Conservation (phyloP, 2,797 vertebrate genomes). For the Acrossocheilus fasciatus region DNA sequence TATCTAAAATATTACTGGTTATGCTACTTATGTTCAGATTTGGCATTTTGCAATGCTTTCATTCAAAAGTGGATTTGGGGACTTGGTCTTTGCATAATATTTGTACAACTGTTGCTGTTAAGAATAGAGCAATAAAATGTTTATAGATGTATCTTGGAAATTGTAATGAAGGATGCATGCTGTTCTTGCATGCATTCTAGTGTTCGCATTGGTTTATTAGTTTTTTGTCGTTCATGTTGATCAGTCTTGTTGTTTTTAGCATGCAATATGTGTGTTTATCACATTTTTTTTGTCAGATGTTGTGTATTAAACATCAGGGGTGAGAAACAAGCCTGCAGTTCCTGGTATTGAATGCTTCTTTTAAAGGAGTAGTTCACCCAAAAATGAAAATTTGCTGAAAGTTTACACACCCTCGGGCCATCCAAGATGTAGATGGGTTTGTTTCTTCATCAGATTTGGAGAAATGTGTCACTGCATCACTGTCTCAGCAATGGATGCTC, state of each 20-base stretch:
- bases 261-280: background rate
- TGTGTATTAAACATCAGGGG: background rate
- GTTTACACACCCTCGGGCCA: too few relatives aligned
- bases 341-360: background rate
- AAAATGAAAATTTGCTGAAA: background rate
- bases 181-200: background rate
- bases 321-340: constrained; percentile 1
- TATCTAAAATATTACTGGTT: background rate
- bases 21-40: background rate
- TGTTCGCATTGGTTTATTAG: too few relatives aligned
- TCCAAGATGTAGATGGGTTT: too few relatives aligned
- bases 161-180: background rate
- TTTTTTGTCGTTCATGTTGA: background rate
- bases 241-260: background rate
- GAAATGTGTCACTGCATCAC: background rate
- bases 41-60: background rate
- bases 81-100: background rate
- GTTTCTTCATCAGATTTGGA: background rate
- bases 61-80: background rate
- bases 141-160: background rate
- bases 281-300: background rate
- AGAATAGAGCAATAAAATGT: background rate
- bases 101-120: background rate
- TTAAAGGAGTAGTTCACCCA: background rate
- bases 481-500: background rate